A percentile compares a stretch with the other conserved stretches of the same genome.
These are phyloP conservation scores for Auanema sp. DNA, from an alignment of 2,888 invertebrate genomes.

Conservation along the genomic window DNA sequence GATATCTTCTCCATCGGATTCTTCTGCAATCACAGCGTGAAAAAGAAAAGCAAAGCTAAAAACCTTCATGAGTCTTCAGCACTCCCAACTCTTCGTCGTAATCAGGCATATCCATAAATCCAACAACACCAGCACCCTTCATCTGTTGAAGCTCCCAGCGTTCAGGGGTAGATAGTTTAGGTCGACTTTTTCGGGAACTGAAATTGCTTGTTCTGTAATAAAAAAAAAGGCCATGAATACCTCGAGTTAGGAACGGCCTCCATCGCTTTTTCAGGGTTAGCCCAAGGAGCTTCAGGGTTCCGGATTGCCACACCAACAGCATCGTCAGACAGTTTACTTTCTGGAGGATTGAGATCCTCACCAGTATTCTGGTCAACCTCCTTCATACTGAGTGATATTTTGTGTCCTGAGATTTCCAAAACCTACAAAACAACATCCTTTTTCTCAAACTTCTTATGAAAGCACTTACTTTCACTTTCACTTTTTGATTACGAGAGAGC, in stretches of 20 bases:
- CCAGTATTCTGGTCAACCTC: conserved; percentile 92
- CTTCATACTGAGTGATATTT: conserved; percentile 74
- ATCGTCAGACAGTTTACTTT: conserved; percentile 42
- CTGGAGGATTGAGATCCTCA: conserved; percentile 83
- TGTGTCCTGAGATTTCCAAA: conserved; percentile 86
- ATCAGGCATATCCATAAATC: conserved; percentile 87
- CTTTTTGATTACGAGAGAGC: conserved; percentile 81
- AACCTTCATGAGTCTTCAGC: conserved; percentile 67
- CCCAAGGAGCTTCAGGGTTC: conserved; percentile 52
- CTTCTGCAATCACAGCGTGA: conserved; percentile 36
- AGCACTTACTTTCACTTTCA: conserved; percentile 74
- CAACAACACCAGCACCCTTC: conserved; percentile 78
- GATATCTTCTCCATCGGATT: conserved; percentile 83
- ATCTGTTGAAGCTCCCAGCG: conserved; percentile 94
- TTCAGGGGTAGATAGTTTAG: conserved; percentile 91
- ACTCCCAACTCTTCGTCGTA: conserved; percentile 95
- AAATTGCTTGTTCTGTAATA: not conserved
- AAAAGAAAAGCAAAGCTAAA: not conserved
- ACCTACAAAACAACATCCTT: conserved; percentile 76
- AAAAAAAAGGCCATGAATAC: conserved; percentile 11
- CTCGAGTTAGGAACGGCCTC: conserved; percentile 20
- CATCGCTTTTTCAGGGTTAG: conserved; percentile 44
- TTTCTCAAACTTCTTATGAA: too few relatives aligned
- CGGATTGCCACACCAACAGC: conserved; percentile 46
- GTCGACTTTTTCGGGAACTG: conserved; percentile 36